Base-by-base conservation (phyloP, 2,113 vertebrate species). In the Melozone crissalis region DNA sequence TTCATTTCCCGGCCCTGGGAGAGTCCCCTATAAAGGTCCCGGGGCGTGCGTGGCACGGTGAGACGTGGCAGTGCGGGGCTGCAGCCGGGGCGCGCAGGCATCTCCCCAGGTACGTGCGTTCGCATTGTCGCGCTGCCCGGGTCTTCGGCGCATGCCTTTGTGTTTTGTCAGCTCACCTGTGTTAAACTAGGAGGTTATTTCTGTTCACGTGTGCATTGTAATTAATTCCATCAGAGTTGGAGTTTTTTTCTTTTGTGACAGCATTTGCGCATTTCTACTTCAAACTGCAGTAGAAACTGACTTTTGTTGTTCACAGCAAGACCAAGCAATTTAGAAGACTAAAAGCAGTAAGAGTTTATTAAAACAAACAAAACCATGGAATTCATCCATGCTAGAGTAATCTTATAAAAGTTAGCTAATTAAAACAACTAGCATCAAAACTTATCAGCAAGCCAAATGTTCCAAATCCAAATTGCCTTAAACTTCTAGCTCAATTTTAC, bases 71-170 rank as follows among this genome's bases (percentile, higher is more conserved):
- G 0, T 5, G 71, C 33, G 37, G 58, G 52, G 84, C 52, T 4
- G 78, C 52, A 2, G 80, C 41, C 5, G 46, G 1, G 87, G n/a
- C 11, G 35, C 28, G 28, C 30, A 7, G 54, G 55, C 93, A 74
- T 58, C 76, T 66, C 13, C 28, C 31, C 81, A 95, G 96, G 96
- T 96, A 97, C 39, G 96, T 96, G 6, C 71, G 68, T 35, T 43
- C 8, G 31, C 41, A 4, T 15, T 62, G 14, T 69, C 19, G 39
- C 49, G 21, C 76, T 69, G 46, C 2, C 8, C 10, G 24, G 11
- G 1, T 2, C 12, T 24, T 28, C 14, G 3, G 10, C 5, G 41
- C 71, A 4, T 87, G 77, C 22, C 35, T 78, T 47, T 47, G 49
- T 33, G 65, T 49, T 89, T 68, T 89, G 85, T 37, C 61, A 43